Percentiles rank a stretch among this genome's conserved stretches.
phyloP scores from a whole-genome alignment of 2,888 invertebrate genomes.

The Drosophila acutilabella region DNA sequence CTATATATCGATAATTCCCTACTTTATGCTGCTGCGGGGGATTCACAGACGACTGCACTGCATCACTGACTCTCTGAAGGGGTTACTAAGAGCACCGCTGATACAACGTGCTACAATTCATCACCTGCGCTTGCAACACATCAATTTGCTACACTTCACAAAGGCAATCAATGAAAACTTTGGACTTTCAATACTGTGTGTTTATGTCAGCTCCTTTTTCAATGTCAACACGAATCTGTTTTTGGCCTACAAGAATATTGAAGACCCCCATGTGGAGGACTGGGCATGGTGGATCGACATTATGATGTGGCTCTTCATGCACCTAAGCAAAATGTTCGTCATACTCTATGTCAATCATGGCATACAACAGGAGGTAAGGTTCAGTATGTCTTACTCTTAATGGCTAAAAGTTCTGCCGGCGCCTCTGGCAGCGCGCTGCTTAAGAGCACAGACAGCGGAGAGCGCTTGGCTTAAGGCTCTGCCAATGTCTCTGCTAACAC shows the following conservation, averaged over 20 bases:
- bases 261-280: constrained; percentile 1
- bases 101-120: constrained; percentile 34
- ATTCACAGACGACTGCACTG: constrained; percentile 37
- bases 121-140: constrained; percentile 45
- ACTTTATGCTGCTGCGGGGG: constrained; percentile 51
- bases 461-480: too few relatives aligned
- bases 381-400: not conserved
- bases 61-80: constrained; percentile 36
- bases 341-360: constrained; percentile 54
- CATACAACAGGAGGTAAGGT: constrained; percentile 45
- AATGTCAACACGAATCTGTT: constrained; percentile 63
- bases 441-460: too few relatives aligned
- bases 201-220: constrained; percentile 52
- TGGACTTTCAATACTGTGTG: constrained; percentile 50
- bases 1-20: constrained; percentile 51
- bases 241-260: constrained; percentile 51
- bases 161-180: constrained; percentile 45
- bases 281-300: constrained; percentile 47
- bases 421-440: too few relatives aligned
- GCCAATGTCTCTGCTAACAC: too few relatives aligned
- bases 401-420: too few relatives aligned
- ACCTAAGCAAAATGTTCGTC: constrained; percentile 46
- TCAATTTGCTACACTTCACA: constrained; percentile 41
- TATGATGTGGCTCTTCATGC: constrained; percentile 50
- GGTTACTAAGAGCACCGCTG: constrained; percentile 10